phyloP scores from a whole-genome alignment of 2,888 invertebrate species.

The Oeneis ivallda region DNA sequence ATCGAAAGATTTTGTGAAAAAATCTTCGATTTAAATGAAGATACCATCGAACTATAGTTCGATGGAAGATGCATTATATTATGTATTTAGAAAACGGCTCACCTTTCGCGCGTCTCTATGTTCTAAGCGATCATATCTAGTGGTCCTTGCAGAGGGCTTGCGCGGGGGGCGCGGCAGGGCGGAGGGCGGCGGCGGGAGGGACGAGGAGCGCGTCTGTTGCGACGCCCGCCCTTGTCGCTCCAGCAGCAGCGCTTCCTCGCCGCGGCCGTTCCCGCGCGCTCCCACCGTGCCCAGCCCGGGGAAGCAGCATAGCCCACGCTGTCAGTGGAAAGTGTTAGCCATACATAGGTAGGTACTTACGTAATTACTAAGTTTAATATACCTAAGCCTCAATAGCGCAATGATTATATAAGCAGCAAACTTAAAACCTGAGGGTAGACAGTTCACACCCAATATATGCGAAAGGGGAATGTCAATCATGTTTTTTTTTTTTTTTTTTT shows the following conservation, averaged over 20 bases:
- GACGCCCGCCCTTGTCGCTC: conserved; percentile 90
- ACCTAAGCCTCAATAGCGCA: too few species aligned
- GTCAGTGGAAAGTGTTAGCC: not conserved
- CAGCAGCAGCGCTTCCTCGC: conserved; percentile 87
- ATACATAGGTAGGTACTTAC: not conserved
- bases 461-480: too few species aligned
- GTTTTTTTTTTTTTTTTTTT: too few species aligned
- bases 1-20: too few species aligned
- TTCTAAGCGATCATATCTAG: conserved; percentile 85
- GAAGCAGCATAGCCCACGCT: conserved; percentile 93
- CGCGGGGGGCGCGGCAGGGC: conserved; percentile 87
- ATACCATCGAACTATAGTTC: too few species aligned
- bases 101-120: conserved; percentile 73
- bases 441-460: too few species aligned
- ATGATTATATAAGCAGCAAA: too few species aligned
- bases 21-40: too few species aligned
- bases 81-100: conserved; percentile 9
- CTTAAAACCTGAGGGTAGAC: too few species aligned
- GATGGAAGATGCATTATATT: too few species aligned
- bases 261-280: conserved; percentile 76
- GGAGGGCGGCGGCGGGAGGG: conserved; percentile 86
- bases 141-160: conserved; percentile 80
- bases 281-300: conserved; percentile 71
- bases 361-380: too few species aligned
- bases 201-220: conserved; percentile 86